These are phyloP conservation scores for Nipponacmea schrenckii DNA, from an alignment of 2,888 invertebrate species.

Conservation along the genomic window DNA sequence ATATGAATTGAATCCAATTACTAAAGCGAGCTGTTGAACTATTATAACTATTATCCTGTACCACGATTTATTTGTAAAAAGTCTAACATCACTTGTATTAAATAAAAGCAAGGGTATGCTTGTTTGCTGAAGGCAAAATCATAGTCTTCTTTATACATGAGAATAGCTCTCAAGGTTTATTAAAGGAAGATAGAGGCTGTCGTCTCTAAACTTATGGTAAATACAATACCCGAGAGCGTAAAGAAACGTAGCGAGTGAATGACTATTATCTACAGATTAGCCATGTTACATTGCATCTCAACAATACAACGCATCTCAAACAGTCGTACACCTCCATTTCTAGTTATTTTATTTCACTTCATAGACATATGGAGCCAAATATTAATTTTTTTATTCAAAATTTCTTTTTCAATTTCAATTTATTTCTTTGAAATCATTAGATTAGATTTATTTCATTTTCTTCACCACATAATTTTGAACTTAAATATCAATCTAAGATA, in stretches of 20 bases:
- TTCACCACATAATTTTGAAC: no score
- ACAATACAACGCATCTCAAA: neutral
- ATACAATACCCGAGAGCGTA: neutral
- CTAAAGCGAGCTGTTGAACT: slow-evolving; percentile 1
- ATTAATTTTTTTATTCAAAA: no score
- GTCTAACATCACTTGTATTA: slow-evolving; percentile 2
- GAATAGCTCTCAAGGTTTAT: neutral
- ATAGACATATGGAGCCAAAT: no score
- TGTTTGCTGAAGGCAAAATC: slow-evolving; percentile 8
- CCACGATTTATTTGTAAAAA: slow-evolving; percentile 5
- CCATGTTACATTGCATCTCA: neutral
- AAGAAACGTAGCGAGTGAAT: neutral
- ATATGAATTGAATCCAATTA: slow-evolving; percentile 9
- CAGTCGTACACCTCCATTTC: no score
- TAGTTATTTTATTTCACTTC: no score
- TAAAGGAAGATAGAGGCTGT: neutral
- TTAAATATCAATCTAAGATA: no score
- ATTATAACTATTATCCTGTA: neutral
- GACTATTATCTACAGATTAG: neutral
- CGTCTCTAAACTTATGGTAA: neutral
- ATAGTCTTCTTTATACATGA: neutral
- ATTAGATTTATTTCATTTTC: no score
- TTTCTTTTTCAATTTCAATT: no score
- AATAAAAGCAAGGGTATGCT: neutral
- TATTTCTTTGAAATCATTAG: no score